These are phyloP conservation scores for Gasterosteus nipponicus DNA, from an alignment of 2,113 vertebrate genomes.

Conservation along the genomic window DNA sequence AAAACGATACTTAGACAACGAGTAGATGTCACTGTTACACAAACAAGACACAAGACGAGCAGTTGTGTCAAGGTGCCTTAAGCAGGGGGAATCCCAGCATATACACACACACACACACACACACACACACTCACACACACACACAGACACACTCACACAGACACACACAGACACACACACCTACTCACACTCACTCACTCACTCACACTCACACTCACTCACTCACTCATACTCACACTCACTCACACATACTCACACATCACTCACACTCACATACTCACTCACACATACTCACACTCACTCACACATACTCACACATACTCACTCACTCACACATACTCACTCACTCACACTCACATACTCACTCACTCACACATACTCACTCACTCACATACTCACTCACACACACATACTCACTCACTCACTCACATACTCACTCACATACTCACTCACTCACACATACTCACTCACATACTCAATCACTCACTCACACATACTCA, in stretches of 20 bases:
- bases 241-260: slow-evolving; percentile 8
- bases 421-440: slow-evolving; percentile 2
- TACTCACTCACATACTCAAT: not conserved
- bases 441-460: slow-evolving; percentile 1
- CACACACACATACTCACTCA: too few species aligned
- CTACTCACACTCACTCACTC: not conserved
- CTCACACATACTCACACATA: not conserved
- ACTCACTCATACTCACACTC: slow-evolving; percentile 33
- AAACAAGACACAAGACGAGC: slow-evolving; percentile 29
- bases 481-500: slow-evolving; percentile 10
- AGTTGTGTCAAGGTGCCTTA: slow-evolving; percentile 38
- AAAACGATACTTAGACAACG: not conserved
- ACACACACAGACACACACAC: too few species aligned
- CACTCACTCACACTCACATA: too few species aligned
- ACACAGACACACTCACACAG: slow-evolving; percentile 38
- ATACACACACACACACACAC: slow-evolving; percentile 28
- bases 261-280: not conserved
- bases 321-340: too few species aligned
- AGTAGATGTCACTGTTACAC: slow-evolving; percentile 2
- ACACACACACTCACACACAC: slow-evolving; percentile 6
- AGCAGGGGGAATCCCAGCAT: slow-evolving; percentile 60
- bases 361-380: too few species aligned
- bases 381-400: too few species aligned
- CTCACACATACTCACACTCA: not conserved
- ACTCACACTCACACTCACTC: slow-evolving; percentile 20